These are phyloP conservation scores for Isotomurus palustris DNA, from an alignment of 2,888 invertebrate genomes.

Conservation along the genomic window DNA sequence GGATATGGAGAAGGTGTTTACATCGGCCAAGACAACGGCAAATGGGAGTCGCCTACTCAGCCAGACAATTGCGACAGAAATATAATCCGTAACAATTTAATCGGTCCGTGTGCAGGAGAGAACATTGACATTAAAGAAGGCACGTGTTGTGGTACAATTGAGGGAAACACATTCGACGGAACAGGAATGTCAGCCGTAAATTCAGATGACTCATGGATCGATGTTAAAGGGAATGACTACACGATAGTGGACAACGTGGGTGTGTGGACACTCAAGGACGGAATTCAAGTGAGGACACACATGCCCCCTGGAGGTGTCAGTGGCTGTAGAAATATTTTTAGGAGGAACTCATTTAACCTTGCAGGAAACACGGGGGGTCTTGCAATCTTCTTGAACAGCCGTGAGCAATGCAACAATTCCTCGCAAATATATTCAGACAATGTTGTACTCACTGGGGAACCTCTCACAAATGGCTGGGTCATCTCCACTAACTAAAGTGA, in stretches of 20 bases:
- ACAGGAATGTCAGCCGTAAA: constrained; percentile 24
- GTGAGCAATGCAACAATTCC: constrained; percentile 30
- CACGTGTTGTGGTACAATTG: constrained; percentile 35
- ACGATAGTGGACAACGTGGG: constrained; percentile 29
- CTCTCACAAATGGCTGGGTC: constrained; percentile 31
- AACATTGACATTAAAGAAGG: constrained; percentile 40
- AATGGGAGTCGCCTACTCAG: constrained; percentile 24
- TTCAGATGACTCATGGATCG: constrained; percentile 39
- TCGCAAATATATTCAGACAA: constrained; percentile 28
- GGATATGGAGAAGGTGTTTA: constrained; percentile 39
- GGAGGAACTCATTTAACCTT: constrained; percentile 24
- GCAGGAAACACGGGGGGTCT: constrained; percentile 13
- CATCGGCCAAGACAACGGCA: constrained; percentile 33
- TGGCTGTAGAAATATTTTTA: constrained; percentile 33
- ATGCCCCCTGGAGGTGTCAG: constrained; percentile 33
- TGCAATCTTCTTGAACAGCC: constrained; percentile 25
- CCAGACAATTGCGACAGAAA: constrained; percentile 35
- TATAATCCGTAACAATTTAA: constrained; percentile 26
- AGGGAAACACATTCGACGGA: constrained; percentile 34
- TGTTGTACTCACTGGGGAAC: constrained; percentile 10
- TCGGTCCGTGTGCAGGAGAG: constrained; percentile 34
- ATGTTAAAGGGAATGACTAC: constrained; percentile 37
- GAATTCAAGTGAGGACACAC: constrained; percentile 30
- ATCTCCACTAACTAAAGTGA: no score
- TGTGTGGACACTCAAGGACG: constrained; percentile 26